Evolutionary conservation across 2,888 invertebrate species (phyloP).

Genomic region (Agriopis aurantiaria): DNA sequence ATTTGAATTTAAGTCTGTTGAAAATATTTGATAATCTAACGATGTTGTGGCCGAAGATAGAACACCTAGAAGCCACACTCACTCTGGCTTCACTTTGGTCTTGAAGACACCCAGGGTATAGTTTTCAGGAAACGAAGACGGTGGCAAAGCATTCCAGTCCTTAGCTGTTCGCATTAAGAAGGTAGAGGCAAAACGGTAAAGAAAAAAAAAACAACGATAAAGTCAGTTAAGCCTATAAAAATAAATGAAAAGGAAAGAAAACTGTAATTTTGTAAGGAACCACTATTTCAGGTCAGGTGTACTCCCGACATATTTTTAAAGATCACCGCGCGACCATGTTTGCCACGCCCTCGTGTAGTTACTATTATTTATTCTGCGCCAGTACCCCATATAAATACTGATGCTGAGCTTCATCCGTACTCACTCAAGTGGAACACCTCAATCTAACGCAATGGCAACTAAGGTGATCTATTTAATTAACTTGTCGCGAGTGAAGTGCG

Average conservation of each 20-base stretch:
- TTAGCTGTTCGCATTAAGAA: no score
- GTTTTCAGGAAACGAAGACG: no score
- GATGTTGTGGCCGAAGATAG: no score
- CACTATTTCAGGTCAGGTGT: background rate
- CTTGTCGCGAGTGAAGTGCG: constrained; percentile 49
- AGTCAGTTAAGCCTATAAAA: no score
- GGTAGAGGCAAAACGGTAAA: no score
- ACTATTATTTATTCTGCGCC: constrained; percentile 21
- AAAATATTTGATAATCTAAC: no score
- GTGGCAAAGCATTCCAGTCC: no score
- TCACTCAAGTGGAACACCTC: constrained; percentile 74
- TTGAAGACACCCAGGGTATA: no score
- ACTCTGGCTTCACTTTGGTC: no score
- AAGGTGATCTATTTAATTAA: constrained; percentile 71
- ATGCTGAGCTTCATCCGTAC: constrained; percentile 60
- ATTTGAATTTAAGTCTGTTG: no score
- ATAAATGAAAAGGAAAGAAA: background rate
- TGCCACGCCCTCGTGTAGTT: constrained; percentile 74
- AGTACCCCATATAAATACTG: constrained; percentile 75
- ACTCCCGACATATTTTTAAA: constrained; percentile 61
- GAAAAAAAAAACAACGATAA: no score
- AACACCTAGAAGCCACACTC: no score
- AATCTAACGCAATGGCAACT: constrained; percentile 78
- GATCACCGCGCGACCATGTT: constrained; percentile 71
- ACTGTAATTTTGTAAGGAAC: constrained; percentile 36